Percentiles rank a stretch among this genome's conserved stretches.
These are phyloP conservation scores for Platycercus adscitus DNA, from an alignment of 2,113 vertebrate genomes.

Conservation along the genomic window DNA sequence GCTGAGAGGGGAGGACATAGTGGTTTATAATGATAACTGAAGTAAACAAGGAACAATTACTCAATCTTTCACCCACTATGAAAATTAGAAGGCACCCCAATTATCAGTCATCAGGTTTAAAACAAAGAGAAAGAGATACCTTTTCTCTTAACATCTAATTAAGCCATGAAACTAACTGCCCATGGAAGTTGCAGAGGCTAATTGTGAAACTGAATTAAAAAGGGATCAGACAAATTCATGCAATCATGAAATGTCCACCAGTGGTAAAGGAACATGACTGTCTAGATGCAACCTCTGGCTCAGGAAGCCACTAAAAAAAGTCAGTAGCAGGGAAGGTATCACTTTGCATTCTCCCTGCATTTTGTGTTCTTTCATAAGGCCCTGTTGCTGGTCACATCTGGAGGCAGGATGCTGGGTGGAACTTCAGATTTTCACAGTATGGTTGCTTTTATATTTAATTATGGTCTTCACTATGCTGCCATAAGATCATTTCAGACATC, in stretches of 20 bases:
- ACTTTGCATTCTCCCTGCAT: not conserved
- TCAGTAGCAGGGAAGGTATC: not conserved
- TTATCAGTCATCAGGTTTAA: conserved; percentile 16
- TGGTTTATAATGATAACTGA: conserved; percentile 14
- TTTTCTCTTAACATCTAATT: conserved; percentile 14
- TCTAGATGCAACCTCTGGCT: not conserved
- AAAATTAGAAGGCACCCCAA: conserved; percentile 30
- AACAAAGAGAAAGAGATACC: conserved; percentile 15
- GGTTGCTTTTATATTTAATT: not conserved
- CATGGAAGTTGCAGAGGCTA: not conserved
- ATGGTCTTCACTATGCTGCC: not conserved
- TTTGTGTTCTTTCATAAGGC: not conserved
- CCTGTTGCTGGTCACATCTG: not conserved
- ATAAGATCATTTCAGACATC: not conserved
- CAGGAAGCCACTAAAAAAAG: not conserved
- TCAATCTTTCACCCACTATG: conserved; percentile 7
- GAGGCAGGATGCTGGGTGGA: not conserved
- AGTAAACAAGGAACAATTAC: conserved; percentile 43
- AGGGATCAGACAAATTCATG: not conserved
- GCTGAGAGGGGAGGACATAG: conserved; percentile 28
- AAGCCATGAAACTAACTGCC: not conserved
- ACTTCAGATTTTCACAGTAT: not conserved
- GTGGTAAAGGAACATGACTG: not conserved
- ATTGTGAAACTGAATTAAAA: not conserved
- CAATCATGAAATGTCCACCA: not conserved